A percentile compares a stretch with the other conserved stretches of the same genome.
phyloP scores from a whole-genome alignment of 2,797 vertebrate genomes.

The Mormyrus hasselquistii region DNA sequence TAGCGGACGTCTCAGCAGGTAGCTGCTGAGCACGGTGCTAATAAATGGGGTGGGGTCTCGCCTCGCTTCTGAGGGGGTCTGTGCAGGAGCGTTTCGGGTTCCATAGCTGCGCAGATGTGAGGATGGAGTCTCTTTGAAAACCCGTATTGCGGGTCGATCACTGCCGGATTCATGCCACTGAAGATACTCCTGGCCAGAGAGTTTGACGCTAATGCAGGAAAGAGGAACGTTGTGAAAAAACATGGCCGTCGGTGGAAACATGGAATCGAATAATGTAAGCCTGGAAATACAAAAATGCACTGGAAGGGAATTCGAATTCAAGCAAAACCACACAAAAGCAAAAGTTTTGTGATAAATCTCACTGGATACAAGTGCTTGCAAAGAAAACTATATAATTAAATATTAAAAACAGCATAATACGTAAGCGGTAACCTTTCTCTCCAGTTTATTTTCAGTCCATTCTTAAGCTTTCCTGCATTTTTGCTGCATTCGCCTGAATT shows the following conservation, averaged over 20 bases:
- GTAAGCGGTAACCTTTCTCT: neutral
- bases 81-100: neutral
- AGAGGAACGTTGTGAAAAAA: neutral
- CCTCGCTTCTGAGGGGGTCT: neutral
- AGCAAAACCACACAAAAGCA: neutral
- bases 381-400: neutral
- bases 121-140: neutral
- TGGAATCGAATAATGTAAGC: neutral
- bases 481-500: neutral
- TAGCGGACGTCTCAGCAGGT: neutral
- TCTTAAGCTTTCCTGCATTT: neutral
- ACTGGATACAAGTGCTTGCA: neutral
- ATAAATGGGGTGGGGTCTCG: neutral
- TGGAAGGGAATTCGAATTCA: neutral
- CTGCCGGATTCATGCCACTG: neutral
- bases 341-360: neutral
- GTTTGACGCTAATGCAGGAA: neutral
- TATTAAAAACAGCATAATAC: neutral
- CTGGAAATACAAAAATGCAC: neutral
- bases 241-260: neutral
- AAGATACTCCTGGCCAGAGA: neutral
- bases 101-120: neutral
- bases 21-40: neutral
- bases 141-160: neutral
- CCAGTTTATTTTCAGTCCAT: neutral